phyloP scores from a whole-genome alignment of 1,140 invertebrate species.

The Doryteuthis pealeii region DNA sequence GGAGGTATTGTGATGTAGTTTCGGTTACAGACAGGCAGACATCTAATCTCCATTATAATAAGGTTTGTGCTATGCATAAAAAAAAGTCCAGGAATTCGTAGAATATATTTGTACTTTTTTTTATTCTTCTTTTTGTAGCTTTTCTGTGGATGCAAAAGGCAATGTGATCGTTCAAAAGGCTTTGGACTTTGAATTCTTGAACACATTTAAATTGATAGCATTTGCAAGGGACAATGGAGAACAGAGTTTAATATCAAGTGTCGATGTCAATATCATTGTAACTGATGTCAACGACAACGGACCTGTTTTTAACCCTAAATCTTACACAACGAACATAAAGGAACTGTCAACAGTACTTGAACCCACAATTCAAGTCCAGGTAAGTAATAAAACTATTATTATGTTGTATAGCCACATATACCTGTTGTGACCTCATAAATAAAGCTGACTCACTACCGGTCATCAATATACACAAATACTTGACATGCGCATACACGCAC shows the following conservation, averaged over 20 bases:
- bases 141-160: neutral
- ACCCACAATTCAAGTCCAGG: neutral
- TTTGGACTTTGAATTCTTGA: neutral
- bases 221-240: neutral
- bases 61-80: too few species aligned
- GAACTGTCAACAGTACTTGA: neutral
- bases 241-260: neutral
- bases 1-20: too few species aligned
- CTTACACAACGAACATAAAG: neutral
- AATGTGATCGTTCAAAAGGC: neutral
- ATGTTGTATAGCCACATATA: too few species aligned
- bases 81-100: too few species aligned
- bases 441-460: too few species aligned
- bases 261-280: neutral
- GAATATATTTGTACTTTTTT: too few species aligned
- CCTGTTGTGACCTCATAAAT: too few species aligned
- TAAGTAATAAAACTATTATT: too few species aligned
- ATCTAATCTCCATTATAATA: too few species aligned
- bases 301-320: neutral
- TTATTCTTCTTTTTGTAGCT: neutral
- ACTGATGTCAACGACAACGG: conserved; percentile 8
- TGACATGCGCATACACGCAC: too few species aligned
- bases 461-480: too few species aligned
- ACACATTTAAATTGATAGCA: neutral
- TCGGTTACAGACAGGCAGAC: too few species aligned